Evolutionary conservation across 2,797 vertebrate genomes (phyloP).

Genomic region (Podarcis siculus): DNA sequence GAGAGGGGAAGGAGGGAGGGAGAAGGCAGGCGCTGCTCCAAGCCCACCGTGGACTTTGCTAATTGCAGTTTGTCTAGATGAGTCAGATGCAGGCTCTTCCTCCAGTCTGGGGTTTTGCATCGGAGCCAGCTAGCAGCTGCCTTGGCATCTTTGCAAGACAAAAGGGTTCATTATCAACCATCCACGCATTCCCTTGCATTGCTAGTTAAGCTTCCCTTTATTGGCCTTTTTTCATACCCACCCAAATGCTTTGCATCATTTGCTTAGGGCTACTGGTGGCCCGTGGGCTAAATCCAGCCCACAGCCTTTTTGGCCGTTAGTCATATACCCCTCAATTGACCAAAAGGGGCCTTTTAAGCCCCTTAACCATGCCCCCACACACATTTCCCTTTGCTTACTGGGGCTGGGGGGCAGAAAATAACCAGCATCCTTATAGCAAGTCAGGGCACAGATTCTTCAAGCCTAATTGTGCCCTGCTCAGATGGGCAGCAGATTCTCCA

Average conservation of each 20-base stretch:
- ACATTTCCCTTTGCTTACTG: not conserved
- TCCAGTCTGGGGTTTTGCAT: not conserved
- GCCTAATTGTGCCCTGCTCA: not conserved
- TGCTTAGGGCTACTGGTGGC: not conserved
- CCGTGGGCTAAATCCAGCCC: not conserved
- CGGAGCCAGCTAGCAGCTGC: slow-evolving; percentile 1
- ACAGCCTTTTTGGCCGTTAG: not conserved
- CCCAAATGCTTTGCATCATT: not conserved
- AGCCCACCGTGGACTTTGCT: not conserved
- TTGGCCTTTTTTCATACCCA: not conserved
- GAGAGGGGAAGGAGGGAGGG: not conserved
- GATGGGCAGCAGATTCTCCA: not conserved
- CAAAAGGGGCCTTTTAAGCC: not conserved
- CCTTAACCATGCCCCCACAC: not conserved
- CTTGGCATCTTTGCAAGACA: not conserved
- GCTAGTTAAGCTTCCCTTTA: not conserved
- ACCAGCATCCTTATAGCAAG: not conserved
- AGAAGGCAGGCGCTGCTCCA: not conserved
- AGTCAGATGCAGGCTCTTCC: not conserved
- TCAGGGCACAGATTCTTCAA: not conserved
- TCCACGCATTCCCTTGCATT: not conserved
- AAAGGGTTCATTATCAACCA: slow-evolving; percentile 7
- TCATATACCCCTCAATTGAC: not conserved
- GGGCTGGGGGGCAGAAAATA: too few species aligned
- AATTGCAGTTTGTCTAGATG: slow-evolving; percentile 12